A percentile compares a stretch with the other conserved stretches of the same genome.
Evolutionary conservation across 1,140 invertebrate species (phyloP).

Genomic region (Zaprionus vittiger): DNA sequence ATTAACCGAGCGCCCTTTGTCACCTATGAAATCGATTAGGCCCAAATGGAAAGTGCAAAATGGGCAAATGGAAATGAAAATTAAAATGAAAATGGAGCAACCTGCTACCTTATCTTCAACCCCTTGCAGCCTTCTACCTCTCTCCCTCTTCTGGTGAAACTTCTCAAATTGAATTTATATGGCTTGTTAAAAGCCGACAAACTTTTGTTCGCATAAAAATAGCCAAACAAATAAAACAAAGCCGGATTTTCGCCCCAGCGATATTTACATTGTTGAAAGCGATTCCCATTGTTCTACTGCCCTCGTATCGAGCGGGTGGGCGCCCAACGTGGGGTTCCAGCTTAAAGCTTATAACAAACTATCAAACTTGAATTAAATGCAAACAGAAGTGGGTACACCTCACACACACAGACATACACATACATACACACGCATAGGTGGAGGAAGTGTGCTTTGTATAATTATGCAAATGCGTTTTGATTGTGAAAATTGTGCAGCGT

Average conservation of each 20-base stretch:
- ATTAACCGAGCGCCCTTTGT: slow-evolving; percentile 64
- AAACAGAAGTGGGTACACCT: slow-evolving; percentile 27
- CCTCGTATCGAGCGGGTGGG: background rate
- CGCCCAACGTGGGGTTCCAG: slow-evolving; percentile 4
- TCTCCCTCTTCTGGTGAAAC: background rate
- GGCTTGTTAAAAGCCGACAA: slow-evolving; percentile 70
- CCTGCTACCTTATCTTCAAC: background rate
- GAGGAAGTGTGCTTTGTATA: slow-evolving; percentile 52
- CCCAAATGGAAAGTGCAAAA: slow-evolving; percentile 25
- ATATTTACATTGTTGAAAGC: slow-evolving; percentile 58
- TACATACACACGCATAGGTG: slow-evolving; percentile 20
- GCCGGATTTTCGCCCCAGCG: slow-evolving; percentile 50
- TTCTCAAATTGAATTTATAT: slow-evolving; percentile 78
- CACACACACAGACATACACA: slow-evolving; percentile 18
- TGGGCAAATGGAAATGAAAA: slow-evolving; percentile 5
- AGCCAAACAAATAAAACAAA: slow-evolving; percentile 70
- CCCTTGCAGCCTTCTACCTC: background rate
- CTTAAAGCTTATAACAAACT: slow-evolving; percentile 76
- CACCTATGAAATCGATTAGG: slow-evolving; percentile 80
- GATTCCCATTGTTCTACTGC: slow-evolving; percentile 49
- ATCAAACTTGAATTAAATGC: slow-evolving; percentile 78
- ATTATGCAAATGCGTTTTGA: slow-evolving; percentile 80
- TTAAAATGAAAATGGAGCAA: slow-evolving; percentile 18
- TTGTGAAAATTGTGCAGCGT: slow-evolving; percentile 67
- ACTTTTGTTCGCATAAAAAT: slow-evolving; percentile 56